Evolutionary conservation across 2,888 invertebrate genomes (phyloP).

Genomic region (Nephrotoma guestfalica): DNA sequence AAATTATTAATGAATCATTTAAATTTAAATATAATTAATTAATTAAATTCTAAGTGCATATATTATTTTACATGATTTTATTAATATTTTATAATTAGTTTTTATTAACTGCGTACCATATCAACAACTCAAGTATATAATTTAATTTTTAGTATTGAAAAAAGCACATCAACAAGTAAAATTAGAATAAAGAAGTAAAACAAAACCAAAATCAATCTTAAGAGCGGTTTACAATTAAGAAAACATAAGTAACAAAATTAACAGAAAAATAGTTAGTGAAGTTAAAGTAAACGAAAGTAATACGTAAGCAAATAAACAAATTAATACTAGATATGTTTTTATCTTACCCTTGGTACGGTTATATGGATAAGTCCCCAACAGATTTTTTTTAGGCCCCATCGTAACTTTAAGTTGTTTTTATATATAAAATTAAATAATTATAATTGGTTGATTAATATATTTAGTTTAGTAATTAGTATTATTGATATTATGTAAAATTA

Average conservation of each 20-base stretch:
- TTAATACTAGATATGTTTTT: conserved; percentile 11
- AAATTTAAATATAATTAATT: background rate
- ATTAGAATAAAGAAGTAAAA: background rate
- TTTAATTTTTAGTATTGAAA: background rate
- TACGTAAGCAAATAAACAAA: conserved; percentile 5
- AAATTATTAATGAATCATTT: background rate
- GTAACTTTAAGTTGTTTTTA: conserved; percentile 23
- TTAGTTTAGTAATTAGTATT: background rate
- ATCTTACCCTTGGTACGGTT: conserved; percentile 35
- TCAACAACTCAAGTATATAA: background rate
- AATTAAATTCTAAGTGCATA: background rate
- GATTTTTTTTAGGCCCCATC: conserved; percentile 36
- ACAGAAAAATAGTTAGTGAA: background rate
- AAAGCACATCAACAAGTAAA: background rate
- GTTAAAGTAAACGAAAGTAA: background rate
- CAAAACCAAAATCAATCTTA: background rate
- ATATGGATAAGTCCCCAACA: conserved; percentile 36
- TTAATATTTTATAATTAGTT: background rate
- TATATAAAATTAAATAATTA: background rate
- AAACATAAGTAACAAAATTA: background rate
- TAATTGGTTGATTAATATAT: background rate
- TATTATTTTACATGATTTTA: background rate
- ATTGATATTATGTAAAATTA: background rate
- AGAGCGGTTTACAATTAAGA: background rate
- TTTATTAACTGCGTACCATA: background rate